Evolutionary conservation across 2,113 vertebrate species (phyloP).

Genomic region (Scortum barcoo): DNA sequence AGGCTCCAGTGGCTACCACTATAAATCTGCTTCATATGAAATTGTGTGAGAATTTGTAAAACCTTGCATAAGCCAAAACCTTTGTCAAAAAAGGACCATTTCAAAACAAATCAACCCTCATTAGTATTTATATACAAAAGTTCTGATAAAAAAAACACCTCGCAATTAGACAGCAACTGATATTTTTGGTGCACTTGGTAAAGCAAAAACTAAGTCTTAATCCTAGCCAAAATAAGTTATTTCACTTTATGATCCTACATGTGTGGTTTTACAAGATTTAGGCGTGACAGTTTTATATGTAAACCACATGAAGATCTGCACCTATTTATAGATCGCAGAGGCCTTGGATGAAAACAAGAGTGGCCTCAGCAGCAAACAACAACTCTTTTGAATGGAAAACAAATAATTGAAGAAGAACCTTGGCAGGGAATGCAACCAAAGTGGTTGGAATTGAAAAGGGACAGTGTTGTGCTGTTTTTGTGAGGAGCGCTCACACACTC

Average conservation of each 20-base stretch:
- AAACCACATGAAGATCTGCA: slow-evolving; percentile 62
- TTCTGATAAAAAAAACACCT: background rate
- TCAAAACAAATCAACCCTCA: background rate
- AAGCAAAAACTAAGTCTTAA: slow-evolving; percentile 26
- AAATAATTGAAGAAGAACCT: slow-evolving; percentile 26
- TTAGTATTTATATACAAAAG: background rate
- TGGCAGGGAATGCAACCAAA: background rate
- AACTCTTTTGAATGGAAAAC: slow-evolving; percentile 38
- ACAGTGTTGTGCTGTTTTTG: slow-evolving; percentile 9
- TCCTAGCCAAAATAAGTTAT: slow-evolving; percentile 23
- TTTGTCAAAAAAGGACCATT: background rate
- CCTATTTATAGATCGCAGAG: slow-evolving; percentile 57
- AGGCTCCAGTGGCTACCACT: too few species aligned
- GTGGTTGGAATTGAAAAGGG: slow-evolving; percentile 5
- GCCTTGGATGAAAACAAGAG: slow-evolving; percentile 46
- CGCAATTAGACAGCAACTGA: background rate
- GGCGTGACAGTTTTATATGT: slow-evolving; percentile 63
- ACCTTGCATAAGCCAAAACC: background rate
- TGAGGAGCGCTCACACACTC: background rate
- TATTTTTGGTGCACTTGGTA: slow-evolving; percentile 14
- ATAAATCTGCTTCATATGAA: background rate
- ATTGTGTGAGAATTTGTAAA: background rate
- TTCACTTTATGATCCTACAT: slow-evolving; percentile 31
- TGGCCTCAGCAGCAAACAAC: slow-evolving; percentile 44
- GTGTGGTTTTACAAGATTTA: slow-evolving; percentile 54